Evolutionary conservation across 2,113 vertebrate species (phyloP).

Genomic region (Oryzias javanicus): DNA sequence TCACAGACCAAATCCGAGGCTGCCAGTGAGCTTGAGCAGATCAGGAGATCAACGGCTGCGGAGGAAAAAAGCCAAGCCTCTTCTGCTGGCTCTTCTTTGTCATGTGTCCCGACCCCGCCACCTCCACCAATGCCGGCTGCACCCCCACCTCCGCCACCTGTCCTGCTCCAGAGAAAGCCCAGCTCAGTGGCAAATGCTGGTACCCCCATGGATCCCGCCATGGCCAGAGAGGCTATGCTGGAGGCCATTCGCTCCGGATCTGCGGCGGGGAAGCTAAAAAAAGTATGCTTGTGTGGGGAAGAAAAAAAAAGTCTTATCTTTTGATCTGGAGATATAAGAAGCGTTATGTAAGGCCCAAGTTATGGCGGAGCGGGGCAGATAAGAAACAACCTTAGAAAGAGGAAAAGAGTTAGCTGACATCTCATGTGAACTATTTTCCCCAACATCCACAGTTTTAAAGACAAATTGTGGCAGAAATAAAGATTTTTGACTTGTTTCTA

Average conservation of each 20-base stretch:
- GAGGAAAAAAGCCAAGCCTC: slow-evolving; percentile 29
- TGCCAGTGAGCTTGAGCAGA: slow-evolving; percentile 79
- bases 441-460: slow-evolving; percentile 40
- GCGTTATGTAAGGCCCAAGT: background rate
- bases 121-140: slow-evolving; percentile 34
- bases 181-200: slow-evolving; percentile 33
- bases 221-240: slow-evolving; percentile 84
- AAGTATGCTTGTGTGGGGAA: slow-evolving; percentile 75
- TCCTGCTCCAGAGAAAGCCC: slow-evolving; percentile 36
- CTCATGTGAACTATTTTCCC: too few species aligned
- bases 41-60: slow-evolving; percentile 45
- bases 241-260: slow-evolving; percentile 91
- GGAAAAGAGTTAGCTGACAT: slow-evolving; percentile 12
- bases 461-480: slow-evolving; percentile 19
- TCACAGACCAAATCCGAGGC: slow-evolving; percentile 83
- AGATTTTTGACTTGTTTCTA: background rate
- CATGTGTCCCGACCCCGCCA: slow-evolving; percentile 31
- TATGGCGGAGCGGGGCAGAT: slow-evolving; percentile 6
- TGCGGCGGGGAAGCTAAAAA: slow-evolving; percentile 86
- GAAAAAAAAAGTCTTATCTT: background rate
- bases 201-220: slow-evolving; percentile 38
- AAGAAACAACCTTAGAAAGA: slow-evolving; percentile 17
- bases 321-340: slow-evolving; percentile 5
- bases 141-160: slow-evolving; percentile 49
- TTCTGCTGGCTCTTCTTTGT: slow-evolving; percentile 28